Base-by-base conservation (phyloP, 2,113 vertebrate species). In the Ciconia maguari region DNA sequence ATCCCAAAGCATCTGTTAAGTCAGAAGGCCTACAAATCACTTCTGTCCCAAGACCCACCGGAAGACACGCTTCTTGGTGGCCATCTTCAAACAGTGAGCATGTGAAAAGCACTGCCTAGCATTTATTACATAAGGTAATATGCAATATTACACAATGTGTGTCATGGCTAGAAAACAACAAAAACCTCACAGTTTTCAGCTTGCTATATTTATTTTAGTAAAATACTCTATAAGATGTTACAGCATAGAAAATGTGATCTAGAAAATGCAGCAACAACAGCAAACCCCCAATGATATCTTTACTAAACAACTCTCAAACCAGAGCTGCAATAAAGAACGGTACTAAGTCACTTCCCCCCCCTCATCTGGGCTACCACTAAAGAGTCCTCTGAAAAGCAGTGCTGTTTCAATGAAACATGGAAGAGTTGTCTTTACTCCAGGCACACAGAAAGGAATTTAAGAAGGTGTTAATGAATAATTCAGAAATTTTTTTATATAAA, bases 41-140 rank as follows among this genome's bases (percentile, higher is more conserved):
- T 62, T 74, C 27, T 13, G 29, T 10, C 20, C 17, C 41, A 26
- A 26, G 36, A 81, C 9, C 4, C 57, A 38, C 2, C 16, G 2
- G 19, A 81, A 42, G 30, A 30, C 6, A 10, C 0, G 0, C 14
- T 54, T 36, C 41, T 44, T 34, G 6, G 19, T 46, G 46, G 17
- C 49, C 52, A 14, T 3, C 32, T 87, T 79, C 70, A 87, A 87
- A 42, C 27, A 42, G 18, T 0, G 4, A 58, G n/a, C 41, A 46
- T 0, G 5, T 49, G 57, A 79, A 65, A 94, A 91, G 30, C 6
- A 6, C 4, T 0, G 21, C n/a, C 16, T 7, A 4, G 26, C 24
- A 48, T 29, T 93, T n/a, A 78, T 32, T 34, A 57, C 18, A 10
- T 11, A 84, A 80, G 15, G 15, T 48, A 87, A n/a, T 2, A 25